Conservation (phyloP, 2,113 vertebrate genomes). For the Tragelaphus imberbis region DNA sequence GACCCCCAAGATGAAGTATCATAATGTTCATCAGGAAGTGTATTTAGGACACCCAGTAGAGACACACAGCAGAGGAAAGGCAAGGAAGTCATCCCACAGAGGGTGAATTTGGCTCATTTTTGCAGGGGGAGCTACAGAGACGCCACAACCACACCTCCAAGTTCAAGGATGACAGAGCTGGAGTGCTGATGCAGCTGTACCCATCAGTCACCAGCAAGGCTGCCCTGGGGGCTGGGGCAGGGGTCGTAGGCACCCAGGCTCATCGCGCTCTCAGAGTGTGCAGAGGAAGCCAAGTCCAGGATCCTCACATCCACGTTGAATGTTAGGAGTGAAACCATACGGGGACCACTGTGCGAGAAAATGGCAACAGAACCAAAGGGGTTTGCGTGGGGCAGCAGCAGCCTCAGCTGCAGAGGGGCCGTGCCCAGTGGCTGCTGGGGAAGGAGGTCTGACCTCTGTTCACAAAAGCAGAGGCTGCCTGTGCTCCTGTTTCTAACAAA, state of each 20-base stretch:
- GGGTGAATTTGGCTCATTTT: neutral
- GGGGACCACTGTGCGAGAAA: neutral
- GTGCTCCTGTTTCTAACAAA: neutral
- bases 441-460: neutral
- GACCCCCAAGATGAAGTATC: neutral
- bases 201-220: neutral
- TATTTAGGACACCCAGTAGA: neutral
- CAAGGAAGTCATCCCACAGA: neutral
- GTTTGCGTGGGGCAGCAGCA: fast-evolving
- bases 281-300: neutral
- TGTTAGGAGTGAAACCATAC: neutral
- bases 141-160: neutral
- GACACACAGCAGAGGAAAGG: neutral
- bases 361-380: neutral
- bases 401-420: neutral
- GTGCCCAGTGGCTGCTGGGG: neutral
- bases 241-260: neutral
- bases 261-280: neutral
- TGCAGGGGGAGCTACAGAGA: neutral
- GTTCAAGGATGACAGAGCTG: neutral
- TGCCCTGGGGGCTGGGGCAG: fast-evolving
- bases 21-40: neutral
- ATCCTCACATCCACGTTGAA: neutral
- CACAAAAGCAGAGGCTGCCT: neutral
- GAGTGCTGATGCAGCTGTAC: fast-evolving